Evolutionary conservation across 2,888 invertebrate genomes (phyloP).

Genomic region (Spodoptera littoralis): DNA sequence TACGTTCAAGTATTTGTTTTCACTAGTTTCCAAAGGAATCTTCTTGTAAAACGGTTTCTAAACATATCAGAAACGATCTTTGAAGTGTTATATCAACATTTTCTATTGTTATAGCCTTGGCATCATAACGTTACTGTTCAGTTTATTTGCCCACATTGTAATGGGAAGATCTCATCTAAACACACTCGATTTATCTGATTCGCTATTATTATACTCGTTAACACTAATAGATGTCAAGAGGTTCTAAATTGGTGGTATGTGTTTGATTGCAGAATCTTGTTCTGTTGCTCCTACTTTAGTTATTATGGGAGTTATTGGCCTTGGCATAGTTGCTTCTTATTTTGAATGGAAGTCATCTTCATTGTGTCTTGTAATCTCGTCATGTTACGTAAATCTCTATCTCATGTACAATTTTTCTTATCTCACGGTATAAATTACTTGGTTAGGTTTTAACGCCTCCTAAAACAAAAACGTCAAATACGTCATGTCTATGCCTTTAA

Average conservation of each 20-base stretch:
- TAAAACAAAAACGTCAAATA: too few species aligned
- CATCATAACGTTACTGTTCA: slow-evolving; percentile 65
- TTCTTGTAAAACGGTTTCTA: slow-evolving; percentile 38
- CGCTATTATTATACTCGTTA: slow-evolving; percentile 76
- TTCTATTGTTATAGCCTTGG: slow-evolving; percentile 82
- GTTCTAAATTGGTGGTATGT: slow-evolving; percentile 29
- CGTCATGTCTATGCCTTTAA: too few species aligned
- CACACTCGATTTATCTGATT: slow-evolving; percentile 69
- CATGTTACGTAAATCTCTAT: too few species aligned
- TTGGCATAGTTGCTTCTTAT: slow-evolving; percentile 54
- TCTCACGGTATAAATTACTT: too few species aligned
- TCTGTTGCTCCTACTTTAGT: slow-evolving; percentile 22
- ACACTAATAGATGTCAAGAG: slow-evolving; percentile 52
- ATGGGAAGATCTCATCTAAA: slow-evolving; percentile 72
- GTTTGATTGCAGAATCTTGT: slow-evolving; percentile 38
- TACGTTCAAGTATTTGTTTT: slow-evolving; percentile 54
- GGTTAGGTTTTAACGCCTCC: too few species aligned
- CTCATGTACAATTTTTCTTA: too few species aligned
- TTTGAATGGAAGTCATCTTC: neutral
- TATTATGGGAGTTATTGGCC: slow-evolving; percentile 39
- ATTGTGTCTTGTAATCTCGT: too few species aligned
- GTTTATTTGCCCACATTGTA: slow-evolving; percentile 72
- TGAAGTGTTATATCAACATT: slow-evolving; percentile 76
- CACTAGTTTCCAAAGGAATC: slow-evolving; percentile 48
- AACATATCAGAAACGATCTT: slow-evolving; percentile 59